These are phyloP conservation scores for Pontoporia blainvillei DNA, from an alignment of 2,113 vertebrate genomes.

Conservation along the genomic window DNA sequence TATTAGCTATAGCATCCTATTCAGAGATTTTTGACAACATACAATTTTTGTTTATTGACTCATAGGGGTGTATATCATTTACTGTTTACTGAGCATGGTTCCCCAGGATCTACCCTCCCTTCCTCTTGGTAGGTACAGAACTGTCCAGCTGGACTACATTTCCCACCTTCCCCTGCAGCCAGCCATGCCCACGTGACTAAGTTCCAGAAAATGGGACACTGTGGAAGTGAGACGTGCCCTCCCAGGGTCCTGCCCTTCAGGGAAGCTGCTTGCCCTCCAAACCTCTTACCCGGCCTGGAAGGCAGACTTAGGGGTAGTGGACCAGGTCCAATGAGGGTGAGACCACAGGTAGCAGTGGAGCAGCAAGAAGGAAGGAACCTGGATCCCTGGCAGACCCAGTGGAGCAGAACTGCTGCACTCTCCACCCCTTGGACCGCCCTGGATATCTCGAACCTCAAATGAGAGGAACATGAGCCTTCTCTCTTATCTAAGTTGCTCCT, in stretches of 20 bases:
- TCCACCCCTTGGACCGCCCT: neutral
- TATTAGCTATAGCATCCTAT: too few relatives aligned
- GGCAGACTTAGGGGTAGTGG: neutral
- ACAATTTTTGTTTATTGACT: neutral
- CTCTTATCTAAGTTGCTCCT: neutral
- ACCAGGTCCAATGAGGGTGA: neutral
- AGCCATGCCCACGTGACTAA: accelerated
- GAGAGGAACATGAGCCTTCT: neutral
- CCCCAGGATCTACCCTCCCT: neutral
- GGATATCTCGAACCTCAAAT: neutral
- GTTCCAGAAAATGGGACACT: neutral
- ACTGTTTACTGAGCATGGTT: neutral
- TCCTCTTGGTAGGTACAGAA: neutral
- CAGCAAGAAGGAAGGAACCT: neutral
- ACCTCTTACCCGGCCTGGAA: neutral
- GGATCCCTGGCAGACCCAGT: neutral
- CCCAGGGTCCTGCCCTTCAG: neutral
- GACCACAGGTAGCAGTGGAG: neutral
- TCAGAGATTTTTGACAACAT: neutral
- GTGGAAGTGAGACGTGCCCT: neutral
- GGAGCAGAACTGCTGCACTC: too few relatives aligned
- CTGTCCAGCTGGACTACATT: neutral
- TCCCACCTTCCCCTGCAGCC: neutral
- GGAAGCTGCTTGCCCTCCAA: neutral
- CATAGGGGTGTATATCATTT: neutral